These are phyloP conservation scores for Lethenteron camtschaticum DNA, from an alignment of 2,113 vertebrate species.

Conservation along the genomic window DNA sequence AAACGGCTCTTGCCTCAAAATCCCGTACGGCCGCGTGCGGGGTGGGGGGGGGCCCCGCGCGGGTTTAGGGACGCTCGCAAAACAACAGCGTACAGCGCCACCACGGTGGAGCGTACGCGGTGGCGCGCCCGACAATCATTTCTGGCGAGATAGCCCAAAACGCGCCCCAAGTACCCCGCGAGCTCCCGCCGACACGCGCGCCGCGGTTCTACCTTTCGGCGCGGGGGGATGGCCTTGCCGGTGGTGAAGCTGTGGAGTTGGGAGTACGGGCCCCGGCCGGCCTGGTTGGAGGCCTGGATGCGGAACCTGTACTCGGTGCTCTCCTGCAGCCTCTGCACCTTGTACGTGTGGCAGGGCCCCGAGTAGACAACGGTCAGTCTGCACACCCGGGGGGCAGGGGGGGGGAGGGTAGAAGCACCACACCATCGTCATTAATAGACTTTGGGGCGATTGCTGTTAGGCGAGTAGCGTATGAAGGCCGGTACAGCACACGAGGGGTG, in stretches of 20 bases:
- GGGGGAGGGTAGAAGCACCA: too few species aligned
- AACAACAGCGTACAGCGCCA: too few species aligned
- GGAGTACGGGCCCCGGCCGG: slow-evolving; percentile 78
- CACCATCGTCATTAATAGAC: too few species aligned
- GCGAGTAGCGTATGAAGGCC: too few species aligned
- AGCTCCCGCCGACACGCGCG: background rate
- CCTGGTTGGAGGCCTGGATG: slow-evolving; percentile 72
- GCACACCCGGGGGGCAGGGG: background rate
- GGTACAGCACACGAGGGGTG: too few species aligned
- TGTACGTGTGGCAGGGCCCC: slow-evolving; percentile 90
- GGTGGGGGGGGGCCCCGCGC: background rate
- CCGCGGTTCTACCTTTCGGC: slow-evolving; percentile 49
- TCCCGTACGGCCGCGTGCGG: background rate
- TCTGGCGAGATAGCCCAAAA: too few species aligned
- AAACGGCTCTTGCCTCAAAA: background rate
- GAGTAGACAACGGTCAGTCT: slow-evolving; percentile 36
- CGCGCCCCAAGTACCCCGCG: too few species aligned
- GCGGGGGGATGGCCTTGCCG: slow-evolving; percentile 72
- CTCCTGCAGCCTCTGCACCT: slow-evolving; percentile 69
- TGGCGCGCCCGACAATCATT: too few species aligned
- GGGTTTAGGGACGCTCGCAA: too few species aligned
- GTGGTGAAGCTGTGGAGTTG: slow-evolving; percentile 65
- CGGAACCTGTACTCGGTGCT: slow-evolving; percentile 70
- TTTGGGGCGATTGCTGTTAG: too few species aligned
- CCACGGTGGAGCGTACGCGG: too few species aligned